phyloP scores from a whole-genome alignment of 1,140 invertebrate genomes.

The Camponotus vicinus region DNA sequence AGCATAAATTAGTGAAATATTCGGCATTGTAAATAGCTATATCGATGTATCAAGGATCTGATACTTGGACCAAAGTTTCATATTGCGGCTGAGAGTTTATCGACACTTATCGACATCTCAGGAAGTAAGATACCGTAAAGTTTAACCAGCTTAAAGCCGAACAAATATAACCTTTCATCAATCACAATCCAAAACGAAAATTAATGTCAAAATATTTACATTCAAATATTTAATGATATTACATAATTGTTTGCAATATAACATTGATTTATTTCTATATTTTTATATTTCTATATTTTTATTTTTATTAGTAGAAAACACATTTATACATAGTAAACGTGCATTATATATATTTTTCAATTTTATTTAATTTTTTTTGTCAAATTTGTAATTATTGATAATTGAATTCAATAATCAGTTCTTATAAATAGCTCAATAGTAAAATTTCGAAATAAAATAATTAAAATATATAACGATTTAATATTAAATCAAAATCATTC shows the following conservation, averaged over 20 bases:
- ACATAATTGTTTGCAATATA: background rate
- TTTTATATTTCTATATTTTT: slow-evolving; percentile 16
- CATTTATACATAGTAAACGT: background rate
- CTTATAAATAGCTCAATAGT: background rate
- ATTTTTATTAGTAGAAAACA: background rate
- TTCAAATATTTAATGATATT: background rate
- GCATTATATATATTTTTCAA: background rate
- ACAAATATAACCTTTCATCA: slow-evolving; percentile 31
- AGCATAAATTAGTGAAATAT: slow-evolving; percentile 42
- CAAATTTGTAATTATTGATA: background rate
- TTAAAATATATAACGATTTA: background rate
- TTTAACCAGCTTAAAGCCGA: slow-evolving; percentile 50
- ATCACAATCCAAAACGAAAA: background rate
- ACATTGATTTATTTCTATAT: slow-evolving; percentile 24
- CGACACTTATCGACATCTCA: slow-evolving; percentile 47
- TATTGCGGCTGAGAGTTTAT: slow-evolving; percentile 48
- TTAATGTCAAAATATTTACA: background rate
- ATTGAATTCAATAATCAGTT: background rate
- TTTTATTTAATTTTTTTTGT: background rate
- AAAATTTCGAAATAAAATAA: background rate
- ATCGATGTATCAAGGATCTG: slow-evolving; percentile 36
- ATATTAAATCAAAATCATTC: background rate
- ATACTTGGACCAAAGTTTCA: slow-evolving; percentile 35
- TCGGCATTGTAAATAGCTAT: slow-evolving; percentile 40
- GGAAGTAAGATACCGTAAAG: slow-evolving; percentile 44